Conservation (phyloP, 2,113 vertebrate genomes). For the Athene noctua region DNA sequence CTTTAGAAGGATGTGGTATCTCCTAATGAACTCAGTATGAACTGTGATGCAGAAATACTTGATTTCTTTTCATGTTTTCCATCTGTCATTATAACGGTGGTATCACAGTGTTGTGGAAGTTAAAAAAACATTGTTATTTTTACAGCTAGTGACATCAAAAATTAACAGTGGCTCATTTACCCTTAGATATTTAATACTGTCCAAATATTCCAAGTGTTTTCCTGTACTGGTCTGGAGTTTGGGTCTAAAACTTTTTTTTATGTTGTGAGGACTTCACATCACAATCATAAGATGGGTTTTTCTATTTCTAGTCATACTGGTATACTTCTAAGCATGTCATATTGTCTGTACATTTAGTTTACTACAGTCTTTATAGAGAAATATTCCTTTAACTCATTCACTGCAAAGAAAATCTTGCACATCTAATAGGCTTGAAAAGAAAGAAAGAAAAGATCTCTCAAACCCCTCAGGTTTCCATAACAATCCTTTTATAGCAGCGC, state of each 20-base stretch:
- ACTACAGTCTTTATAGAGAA: background rate
- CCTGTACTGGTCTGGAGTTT: background rate
- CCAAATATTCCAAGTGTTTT: background rate
- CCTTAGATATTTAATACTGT: slow-evolving; percentile 32
- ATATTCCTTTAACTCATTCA: background rate
- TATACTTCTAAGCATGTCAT: background rate
- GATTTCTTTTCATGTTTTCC: slow-evolving; percentile 3
- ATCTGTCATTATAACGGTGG: slow-evolving; percentile 35
- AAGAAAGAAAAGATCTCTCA: background rate
- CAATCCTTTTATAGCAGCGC: background rate
- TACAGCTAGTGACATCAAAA: slow-evolving; percentile 48
- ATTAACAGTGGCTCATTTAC: slow-evolving; percentile 40
- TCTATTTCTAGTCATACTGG: background rate
- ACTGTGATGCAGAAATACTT: slow-evolving; percentile 15
- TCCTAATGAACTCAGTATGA: slow-evolving; percentile 45
- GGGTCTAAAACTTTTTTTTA: background rate
- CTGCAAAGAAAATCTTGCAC: background rate
- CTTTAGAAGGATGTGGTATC: background rate
- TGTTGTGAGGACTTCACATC: background rate
- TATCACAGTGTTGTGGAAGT: slow-evolving; percentile 22
- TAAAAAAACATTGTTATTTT: slow-evolving; percentile 18
- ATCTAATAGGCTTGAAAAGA: background rate
- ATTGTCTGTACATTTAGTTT: background rate
- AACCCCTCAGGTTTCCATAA: background rate
- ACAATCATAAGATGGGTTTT: background rate